Evolutionary conservation across 2,797 vertebrate species (phyloP), one percentile per base, ranked within the genome.

Genomic region (Microcaecilia unicolor): DNA sequence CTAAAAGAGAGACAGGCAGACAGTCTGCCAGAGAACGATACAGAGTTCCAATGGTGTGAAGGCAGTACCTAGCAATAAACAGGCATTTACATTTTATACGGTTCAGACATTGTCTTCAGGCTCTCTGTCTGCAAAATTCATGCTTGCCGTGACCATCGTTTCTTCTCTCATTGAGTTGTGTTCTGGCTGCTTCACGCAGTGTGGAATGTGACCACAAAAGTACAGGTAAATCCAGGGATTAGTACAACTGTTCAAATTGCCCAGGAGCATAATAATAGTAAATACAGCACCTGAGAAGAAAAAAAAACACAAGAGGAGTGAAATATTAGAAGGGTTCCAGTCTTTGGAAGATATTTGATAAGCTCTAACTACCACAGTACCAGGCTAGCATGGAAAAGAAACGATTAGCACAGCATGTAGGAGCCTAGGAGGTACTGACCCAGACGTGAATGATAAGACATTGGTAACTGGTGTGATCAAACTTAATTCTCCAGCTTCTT

Each of bases 201-300:
- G 28, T 2, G 71, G 61, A 34, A 74, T 62, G 40, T 75, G 64
- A 19, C 72, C 70, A 57, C 68, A 75, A 51, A 80, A 90, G 57
- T 81, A 87, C 51, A 88, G 80, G 60, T 89, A 89, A 55, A 90
- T 89, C 87, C 87, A 90, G 1, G 87, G 88, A 47, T 89, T 89
- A 32, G 76, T 74, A 48, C 88, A 90, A 53, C 86, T 88, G 64
- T 88, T 91, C 28, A 91, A 70, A 54, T 85, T 81, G 47, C 85
- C 85, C 27, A 90, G 76, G 43, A 90, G 68, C 86, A 86, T 88
- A 51, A 89, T 78, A 50, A 83, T 79, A 31, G 74, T 74, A 68
- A 90, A 88, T 31, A 82, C 65, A 0, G 82, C 71, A 58, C 81
- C 88, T 91, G 46, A 25, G 57, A 62, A 2, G 8, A 51, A 56